Conservation (phyloP, 2,888 invertebrate genomes). For the Mesochorus sp. region DNA sequence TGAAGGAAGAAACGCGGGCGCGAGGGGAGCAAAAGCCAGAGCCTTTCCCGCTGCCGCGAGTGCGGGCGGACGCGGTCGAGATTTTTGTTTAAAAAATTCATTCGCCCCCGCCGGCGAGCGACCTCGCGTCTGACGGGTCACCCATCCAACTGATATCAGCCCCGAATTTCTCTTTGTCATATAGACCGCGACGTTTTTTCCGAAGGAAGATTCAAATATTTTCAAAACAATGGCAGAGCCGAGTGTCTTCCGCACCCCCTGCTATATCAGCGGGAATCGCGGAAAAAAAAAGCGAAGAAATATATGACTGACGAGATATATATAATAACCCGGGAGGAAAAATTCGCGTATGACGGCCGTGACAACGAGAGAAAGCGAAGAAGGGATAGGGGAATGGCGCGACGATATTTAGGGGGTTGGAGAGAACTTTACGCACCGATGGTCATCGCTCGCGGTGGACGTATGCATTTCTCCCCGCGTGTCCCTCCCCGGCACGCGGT, state of each 20-base stretch:
- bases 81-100: slow-evolving; percentile 60
- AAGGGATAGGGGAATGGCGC: slow-evolving; percentile 15
- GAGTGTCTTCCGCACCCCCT: not conserved
- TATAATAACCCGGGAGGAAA: slow-evolving; percentile 44
- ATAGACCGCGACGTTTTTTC: too few species aligned
- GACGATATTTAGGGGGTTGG: not conserved
- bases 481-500: slow-evolving; percentile 13
- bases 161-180: too few species aligned
- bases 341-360: slow-evolving; percentile 56
- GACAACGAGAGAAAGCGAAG: not conserved
- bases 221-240: not conserved
- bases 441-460: slow-evolving; percentile 58
- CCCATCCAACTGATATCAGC: too few species aligned
- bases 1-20: too few species aligned
- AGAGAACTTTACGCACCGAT: slow-evolving; percentile 63
- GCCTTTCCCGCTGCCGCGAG: not conserved
- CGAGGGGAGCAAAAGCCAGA: too few species aligned
- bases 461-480: slow-evolving; percentile 26
- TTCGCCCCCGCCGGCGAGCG: slow-evolving; percentile 40
- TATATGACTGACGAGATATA: slow-evolving; percentile 41
- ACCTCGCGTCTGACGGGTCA: slow-evolving; percentile 32
- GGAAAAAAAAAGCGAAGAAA: slow-evolving; percentile 43
- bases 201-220: too few species aligned
- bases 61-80: slow-evolving; percentile 57
- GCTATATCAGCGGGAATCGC: not conserved